Evolutionary conservation across 2,888 invertebrate species (phyloP).

Genomic region (Melolontha melolontha): DNA sequence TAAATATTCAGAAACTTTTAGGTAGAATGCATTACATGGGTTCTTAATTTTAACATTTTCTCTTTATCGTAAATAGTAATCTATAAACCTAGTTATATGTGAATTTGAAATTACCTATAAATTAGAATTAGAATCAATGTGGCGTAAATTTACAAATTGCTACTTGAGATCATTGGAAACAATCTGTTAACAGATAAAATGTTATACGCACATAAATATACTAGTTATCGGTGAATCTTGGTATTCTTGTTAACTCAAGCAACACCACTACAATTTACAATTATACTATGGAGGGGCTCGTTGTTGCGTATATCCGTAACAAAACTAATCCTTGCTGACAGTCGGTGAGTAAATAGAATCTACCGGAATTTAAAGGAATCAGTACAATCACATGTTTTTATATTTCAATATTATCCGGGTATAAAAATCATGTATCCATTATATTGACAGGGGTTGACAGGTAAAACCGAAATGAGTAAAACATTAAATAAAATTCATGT

Average conservation of each 20-base stretch:
- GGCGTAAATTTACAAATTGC: constrained; percentile 36
- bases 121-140: constrained; percentile 30
- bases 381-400: constrained; percentile 31
- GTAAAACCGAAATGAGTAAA: too few species aligned
- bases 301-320: constrained; percentile 59
- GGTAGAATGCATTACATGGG: too few species aligned
- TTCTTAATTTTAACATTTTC: too few species aligned
- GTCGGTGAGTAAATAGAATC: constrained; percentile 60
- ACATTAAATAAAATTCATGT: too few species aligned
- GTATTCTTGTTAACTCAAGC: constrained; percentile 39
- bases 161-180: constrained; percentile 30
- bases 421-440: too few species aligned
- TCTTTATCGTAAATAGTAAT: constrained; percentile 6
- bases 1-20: too few species aligned
- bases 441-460: too few species aligned
- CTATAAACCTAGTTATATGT: constrained; percentile 3
- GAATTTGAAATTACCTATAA: constrained; percentile 29
- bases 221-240: constrained; percentile 10
- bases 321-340: constrained; percentile 61
- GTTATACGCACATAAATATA: constrained; percentile 14
- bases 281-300: constrained; percentile 36
- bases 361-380: constrained; percentile 55
- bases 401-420: constrained; percentile 2
- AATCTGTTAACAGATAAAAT: constrained; percentile 4
- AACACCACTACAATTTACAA: constrained; percentile 40